phyloP scores from a whole-genome alignment of 2,797 vertebrate species.

The Chelidonichthys spinosus region DNA sequence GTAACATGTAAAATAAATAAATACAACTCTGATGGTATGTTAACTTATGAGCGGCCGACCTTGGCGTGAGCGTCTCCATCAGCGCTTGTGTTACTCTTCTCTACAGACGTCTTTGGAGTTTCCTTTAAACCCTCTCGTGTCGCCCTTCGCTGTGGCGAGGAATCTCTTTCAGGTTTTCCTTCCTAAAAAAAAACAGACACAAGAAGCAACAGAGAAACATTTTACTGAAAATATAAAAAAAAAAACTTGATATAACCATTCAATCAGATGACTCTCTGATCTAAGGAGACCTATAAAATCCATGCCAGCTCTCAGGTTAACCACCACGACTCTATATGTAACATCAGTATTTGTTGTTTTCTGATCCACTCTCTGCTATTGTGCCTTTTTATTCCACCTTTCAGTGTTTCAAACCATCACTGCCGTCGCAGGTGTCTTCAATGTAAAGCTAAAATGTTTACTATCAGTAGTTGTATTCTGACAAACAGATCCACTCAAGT shows the following conservation, averaged over 20 bases:
- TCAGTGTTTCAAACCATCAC: neutral
- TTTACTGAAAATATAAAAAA: no score
- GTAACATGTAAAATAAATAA: neutral
- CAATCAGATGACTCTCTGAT: no score
- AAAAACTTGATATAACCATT: neutral
- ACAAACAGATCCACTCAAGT: no score
- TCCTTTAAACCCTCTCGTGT: constrained; percentile 46
- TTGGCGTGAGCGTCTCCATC: constrained; percentile 55
- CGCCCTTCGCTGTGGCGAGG: constrained; percentile 34
- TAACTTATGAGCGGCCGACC: constrained; percentile 63
- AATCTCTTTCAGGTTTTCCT: constrained; percentile 49
- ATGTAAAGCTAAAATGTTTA: no score
- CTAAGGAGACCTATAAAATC: no score
- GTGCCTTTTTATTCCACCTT: neutral
- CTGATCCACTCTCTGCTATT: neutral
- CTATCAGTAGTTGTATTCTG: no score
- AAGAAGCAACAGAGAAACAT: constrained; percentile 2
- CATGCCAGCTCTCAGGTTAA: no score
- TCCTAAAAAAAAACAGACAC: constrained; percentile 58
- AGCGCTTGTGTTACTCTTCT: constrained; percentile 45
- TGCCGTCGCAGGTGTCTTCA: neutral
- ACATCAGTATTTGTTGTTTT: neutral
- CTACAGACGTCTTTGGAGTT: constrained; percentile 32
- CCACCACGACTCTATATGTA: neutral
- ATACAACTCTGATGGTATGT: neutral